Evolutionary conservation across 1,140 invertebrate genomes (phyloP).

Genomic region (Drosophila neocordata): DNA sequence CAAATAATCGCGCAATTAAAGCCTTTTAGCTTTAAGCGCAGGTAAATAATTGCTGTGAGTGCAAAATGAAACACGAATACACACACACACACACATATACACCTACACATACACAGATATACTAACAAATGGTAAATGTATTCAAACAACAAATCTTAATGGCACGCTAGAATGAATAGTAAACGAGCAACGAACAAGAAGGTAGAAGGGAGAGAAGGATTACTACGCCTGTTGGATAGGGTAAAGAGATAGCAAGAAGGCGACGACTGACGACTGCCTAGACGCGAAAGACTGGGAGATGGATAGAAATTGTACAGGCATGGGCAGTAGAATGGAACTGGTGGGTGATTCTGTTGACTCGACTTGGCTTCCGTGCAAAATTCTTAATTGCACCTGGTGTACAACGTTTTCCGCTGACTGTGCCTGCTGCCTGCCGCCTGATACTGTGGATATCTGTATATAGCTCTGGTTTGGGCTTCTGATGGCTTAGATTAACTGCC

Average conservation of each 20-base stretch:
- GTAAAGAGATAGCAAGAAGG: slow-evolving; percentile 39
- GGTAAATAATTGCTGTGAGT: slow-evolving; percentile 82
- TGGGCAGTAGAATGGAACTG: background rate
- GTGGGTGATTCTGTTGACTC: slow-evolving; percentile 56
- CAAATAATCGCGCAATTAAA: slow-evolving; percentile 82
- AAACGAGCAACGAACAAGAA: slow-evolving; percentile 57
- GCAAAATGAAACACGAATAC: slow-evolving; percentile 64
- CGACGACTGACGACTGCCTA: slow-evolving; percentile 25
- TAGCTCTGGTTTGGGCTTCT: slow-evolving; percentile 63
- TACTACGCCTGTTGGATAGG: slow-evolving; percentile 24
- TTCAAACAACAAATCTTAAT: slow-evolving; percentile 82
- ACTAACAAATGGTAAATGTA: slow-evolving; percentile 81
- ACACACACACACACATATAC: slow-evolving; percentile 24
- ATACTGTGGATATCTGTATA: slow-evolving; percentile 59
- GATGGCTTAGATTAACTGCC: slow-evolving; percentile 80
- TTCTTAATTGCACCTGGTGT: slow-evolving; percentile 81
- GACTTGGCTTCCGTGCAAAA: slow-evolving; percentile 79
- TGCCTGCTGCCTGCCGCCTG: slow-evolving; percentile 40
- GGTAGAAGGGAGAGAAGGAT: background rate
- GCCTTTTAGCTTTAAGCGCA: slow-evolving; percentile 82
- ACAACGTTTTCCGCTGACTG: slow-evolving; percentile 73
- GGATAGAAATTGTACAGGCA: background rate
- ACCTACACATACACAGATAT: slow-evolving; percentile 18
- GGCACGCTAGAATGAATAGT: slow-evolving; percentile 80
- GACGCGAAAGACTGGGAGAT: background rate